These are phyloP conservation scores for Centropyge bicolor DNA, from an alignment of 2,797 vertebrate species.

Conservation along the genomic window DNA sequence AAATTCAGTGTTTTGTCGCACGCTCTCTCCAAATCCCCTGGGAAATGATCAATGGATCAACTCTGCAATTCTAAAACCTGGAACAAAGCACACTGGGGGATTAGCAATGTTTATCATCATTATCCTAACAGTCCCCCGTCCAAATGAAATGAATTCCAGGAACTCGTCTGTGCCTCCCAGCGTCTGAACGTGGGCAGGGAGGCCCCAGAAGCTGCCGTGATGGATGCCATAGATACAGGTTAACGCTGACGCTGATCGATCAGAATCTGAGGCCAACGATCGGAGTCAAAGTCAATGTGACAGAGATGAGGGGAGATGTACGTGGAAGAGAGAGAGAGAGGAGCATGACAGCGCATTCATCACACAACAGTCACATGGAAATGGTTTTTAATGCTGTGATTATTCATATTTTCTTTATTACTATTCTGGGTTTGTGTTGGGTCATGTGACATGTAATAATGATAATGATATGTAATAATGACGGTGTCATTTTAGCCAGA, in stretches of 20 bases:
- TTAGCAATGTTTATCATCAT: slow-evolving; percentile 78
- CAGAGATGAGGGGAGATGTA: slow-evolving; percentile 29
- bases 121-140: slow-evolving; percentile 66
- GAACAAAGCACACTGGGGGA: slow-evolving; percentile 68
- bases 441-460: slow-evolving; percentile 2
- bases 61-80: slow-evolving; percentile 63
- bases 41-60: slow-evolving; percentile 73
- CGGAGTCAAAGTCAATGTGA: slow-evolving; percentile 42
- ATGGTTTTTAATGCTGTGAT: not conserved
- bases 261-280: slow-evolving; percentile 43
- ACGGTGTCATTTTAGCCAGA: not conserved
- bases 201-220: slow-evolving; percentile 42
- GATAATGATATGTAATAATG: no score
- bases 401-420: not conserved
- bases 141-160: slow-evolving; percentile 70
- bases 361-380: slow-evolving; percentile 22
- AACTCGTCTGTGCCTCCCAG: slow-evolving; percentile 38
- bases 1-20: slow-evolving; percentile 45
- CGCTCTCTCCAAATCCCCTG: slow-evolving; percentile 53
- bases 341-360: slow-evolving; percentile 38
- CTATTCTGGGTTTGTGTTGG: not conserved
- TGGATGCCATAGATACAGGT: slow-evolving; percentile 55
- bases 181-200: slow-evolving; percentile 11
- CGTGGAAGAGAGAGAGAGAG: slow-evolving; percentile 23
- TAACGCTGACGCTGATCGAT: slow-evolving; percentile 65